Conservation (phyloP, 2,888 invertebrate genomes). For the Clanis bilineata region DNA sequence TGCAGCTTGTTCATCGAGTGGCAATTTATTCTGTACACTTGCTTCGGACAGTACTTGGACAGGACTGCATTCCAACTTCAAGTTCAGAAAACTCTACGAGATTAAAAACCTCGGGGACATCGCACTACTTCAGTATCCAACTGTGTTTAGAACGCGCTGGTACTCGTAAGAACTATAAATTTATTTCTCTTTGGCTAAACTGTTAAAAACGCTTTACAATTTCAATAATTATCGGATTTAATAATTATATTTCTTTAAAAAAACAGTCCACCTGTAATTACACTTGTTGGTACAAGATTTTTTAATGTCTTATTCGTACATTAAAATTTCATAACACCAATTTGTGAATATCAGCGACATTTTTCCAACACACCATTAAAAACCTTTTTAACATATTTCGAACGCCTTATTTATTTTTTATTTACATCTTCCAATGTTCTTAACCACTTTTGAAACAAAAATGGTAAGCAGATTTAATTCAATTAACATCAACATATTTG, state of each 20-base stretch:
- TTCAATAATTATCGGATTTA: background rate
- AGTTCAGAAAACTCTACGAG: constrained; percentile 63
- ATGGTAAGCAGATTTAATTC: constrained; percentile 23
- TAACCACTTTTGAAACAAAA: constrained; percentile 16
- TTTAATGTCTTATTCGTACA: constrained; percentile 28
- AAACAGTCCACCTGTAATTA: background rate
- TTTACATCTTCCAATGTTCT: constrained; percentile 16
- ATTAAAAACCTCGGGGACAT: constrained; percentile 53
- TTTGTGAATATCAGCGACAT: constrained; percentile 45
- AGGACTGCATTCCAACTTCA: constrained; percentile 66
- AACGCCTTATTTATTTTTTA: constrained; percentile 38
- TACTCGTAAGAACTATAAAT: background rate
- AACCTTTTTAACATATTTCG: constrained; percentile 43
- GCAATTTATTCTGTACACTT: constrained; percentile 76
- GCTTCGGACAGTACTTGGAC: constrained; percentile 39
- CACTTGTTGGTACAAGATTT: background rate
- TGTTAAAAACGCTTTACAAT: background rate
- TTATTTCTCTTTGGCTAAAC: background rate
- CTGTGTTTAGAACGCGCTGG: background rate
- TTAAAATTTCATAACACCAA: constrained; percentile 59
- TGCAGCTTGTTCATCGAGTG: constrained; percentile 25
- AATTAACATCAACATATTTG: background rate
- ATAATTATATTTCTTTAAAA: background rate
- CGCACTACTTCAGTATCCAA: background rate
- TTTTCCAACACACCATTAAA: constrained; percentile 41